Percentiles rank a stretch among this genome's conserved stretches.
These are phyloP conservation scores for Dermatemys mawii DNA, from an alignment of 2,113 vertebrate species.

Conservation along the genomic window DNA sequence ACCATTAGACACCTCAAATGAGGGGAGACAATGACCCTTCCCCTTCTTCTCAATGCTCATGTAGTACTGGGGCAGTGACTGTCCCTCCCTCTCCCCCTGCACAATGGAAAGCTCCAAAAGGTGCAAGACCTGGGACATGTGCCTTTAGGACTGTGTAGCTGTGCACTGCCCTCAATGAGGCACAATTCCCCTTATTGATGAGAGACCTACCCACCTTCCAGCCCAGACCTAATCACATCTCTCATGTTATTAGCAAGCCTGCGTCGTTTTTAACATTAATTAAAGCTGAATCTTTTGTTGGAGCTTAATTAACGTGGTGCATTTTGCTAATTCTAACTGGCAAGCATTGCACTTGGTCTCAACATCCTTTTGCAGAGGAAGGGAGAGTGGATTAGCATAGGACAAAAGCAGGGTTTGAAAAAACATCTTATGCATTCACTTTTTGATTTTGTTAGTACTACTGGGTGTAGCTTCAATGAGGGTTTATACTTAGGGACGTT, in stretches of 20 bases:
- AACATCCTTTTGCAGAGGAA: slow-evolving; percentile 11
- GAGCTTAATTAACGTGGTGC: not conserved
- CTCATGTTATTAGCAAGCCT: not conserved
- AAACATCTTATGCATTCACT: not conserved
- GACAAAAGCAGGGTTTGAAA: not conserved
- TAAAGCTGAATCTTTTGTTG: not conserved
- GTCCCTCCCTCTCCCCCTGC: not conserved
- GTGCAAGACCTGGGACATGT: not conserved
- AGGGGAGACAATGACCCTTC: not conserved
- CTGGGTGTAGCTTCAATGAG: not conserved
- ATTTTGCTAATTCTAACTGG: slow-evolving; percentile 13
- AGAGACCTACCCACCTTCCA: not conserved
- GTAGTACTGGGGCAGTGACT: not conserved
- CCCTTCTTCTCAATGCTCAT: not conserved
- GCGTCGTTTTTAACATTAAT: not conserved
- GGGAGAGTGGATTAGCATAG: not conserved
- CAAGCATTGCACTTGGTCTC: not conserved
- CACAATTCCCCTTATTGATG: not conserved
- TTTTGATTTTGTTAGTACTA: not conserved
- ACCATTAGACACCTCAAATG: not conserved
- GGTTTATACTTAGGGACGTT: not conserved
- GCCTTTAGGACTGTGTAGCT: not conserved
- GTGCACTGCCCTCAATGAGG: not conserved
- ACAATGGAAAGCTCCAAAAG: not conserved
- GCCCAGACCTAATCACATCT: not conserved